Evolutionary conservation across 2,888 invertebrate genomes (phyloP), one percentile per base, ranked within the genome.

Genomic region (Orthosia gracilis): DNA sequence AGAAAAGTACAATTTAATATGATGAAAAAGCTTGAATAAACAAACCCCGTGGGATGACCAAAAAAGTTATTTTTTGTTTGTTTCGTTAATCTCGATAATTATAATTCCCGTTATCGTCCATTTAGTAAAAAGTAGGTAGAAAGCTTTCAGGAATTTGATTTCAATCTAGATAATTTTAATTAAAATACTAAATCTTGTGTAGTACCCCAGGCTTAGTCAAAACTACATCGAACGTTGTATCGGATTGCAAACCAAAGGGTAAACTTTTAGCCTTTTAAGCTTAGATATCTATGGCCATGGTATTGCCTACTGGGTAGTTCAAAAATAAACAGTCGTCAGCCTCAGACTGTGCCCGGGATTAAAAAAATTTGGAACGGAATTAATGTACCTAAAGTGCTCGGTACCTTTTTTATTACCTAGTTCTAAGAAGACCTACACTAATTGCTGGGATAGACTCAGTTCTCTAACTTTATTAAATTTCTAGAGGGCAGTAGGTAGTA

Each of bases 141-240:
- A 21, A 50, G 12, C n/a, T 49, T 26, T n/a, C n/a, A 67, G 18
- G 4, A 78, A 21, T 52, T 45, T 21, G 15, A 58, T 54, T n/a
- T 15, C 0, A 21, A 47, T 49, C 40, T 49, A 49, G 47, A 49
- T 57, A 31, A 52, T 69, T 61, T 66, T 70, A 45, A 63, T 58
- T 74, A 54, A 75, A 75, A 55, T 52, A 55, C 47, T 26, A 59
- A 59, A 62, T 23, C 31, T 65, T 23, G 7, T 55, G 23, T 50
- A 47, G 23, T 54, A 21, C 63, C 58, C n/a, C 15, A 23, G 62
- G 45, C 40, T 49, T 40, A 47, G 52, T 61, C 23, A 40, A 72
- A 67, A 15, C 54, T 11, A 54, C n/a, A 49, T 31, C 17, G 2
- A 64, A 31, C n/a, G 21, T 55, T 72, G 61, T 17, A 66, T 54